phyloP scores from a whole-genome alignment of 2,888 invertebrate genomes.

The Ischnura elegans region DNA sequence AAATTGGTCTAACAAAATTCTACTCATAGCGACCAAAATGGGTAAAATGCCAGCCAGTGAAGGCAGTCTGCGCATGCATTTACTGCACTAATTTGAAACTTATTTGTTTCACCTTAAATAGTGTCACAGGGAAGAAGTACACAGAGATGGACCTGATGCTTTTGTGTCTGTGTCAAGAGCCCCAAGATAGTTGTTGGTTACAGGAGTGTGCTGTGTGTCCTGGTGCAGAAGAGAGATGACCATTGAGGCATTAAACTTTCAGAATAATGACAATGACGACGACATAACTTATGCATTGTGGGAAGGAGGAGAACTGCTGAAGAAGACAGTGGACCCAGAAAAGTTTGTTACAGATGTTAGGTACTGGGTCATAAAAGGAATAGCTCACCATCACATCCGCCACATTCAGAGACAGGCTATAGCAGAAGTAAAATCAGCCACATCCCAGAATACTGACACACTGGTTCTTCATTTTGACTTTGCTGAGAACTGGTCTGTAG shows the following conservation, averaged over 20 bases:
- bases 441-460: background rate
- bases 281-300: background rate
- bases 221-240: background rate
- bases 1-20: too few species aligned
- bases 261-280: background rate
- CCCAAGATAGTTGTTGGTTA: background rate
- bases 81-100: too few species aligned
- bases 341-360: background rate
- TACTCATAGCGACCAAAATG: too few species aligned
- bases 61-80: too few species aligned
- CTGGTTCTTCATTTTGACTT: background rate
- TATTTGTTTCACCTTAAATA: too few species aligned
- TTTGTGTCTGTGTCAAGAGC: too few species aligned
- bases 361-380: background rate
- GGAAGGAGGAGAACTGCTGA: background rate
- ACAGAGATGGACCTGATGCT: too few species aligned
- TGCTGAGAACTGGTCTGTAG: conserved; percentile 6
- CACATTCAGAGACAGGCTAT: background rate
- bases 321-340: background rate
- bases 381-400: background rate
- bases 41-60: too few species aligned
- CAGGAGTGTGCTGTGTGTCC: background rate
- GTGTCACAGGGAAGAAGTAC: too few species aligned
- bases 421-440: background rate
- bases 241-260: background rate